A percentile compares a stretch with the other conserved stretches of the same genome.
Evolutionary conservation across 2,797 vertebrate species (phyloP).

Genomic region (Remorina albescens): DNA sequence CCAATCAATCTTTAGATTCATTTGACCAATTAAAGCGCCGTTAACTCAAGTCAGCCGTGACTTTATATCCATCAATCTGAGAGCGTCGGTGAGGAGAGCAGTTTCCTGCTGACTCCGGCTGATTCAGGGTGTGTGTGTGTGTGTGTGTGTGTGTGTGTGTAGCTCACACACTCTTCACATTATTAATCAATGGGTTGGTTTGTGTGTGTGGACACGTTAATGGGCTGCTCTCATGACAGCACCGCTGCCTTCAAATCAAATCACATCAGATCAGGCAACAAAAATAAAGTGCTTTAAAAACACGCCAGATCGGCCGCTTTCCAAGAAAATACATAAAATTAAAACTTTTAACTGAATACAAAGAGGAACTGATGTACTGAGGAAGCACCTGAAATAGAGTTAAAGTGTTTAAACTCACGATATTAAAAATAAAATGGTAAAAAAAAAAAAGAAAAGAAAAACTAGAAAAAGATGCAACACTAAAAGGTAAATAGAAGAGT

Average conservation of each 20-base stretch:
- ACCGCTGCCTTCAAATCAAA: neutral
- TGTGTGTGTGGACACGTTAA: slow-evolving; percentile 21
- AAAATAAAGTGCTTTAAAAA: no score
- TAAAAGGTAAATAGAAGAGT: no score
- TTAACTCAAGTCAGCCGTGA: slow-evolving; percentile 24
- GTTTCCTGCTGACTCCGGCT: slow-evolving; percentile 1
- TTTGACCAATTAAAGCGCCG: slow-evolving; percentile 54
- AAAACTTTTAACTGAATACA: no score
- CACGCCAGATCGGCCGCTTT: no score
- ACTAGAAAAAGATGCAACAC: no score
- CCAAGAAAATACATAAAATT: no score
- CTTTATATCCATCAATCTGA: slow-evolving; percentile 26
- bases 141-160: slow-evolving; percentile 21
- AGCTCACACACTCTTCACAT: neutral
- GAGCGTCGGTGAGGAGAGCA: slow-evolving; percentile 11
- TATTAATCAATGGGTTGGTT: slow-evolving; percentile 24
- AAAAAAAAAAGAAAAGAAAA: no score
- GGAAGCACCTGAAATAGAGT: no score
- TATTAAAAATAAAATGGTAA: no score
- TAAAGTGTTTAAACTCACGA: no score
- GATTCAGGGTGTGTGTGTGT: slow-evolving; percentile 20
- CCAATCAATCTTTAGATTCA: slow-evolving; percentile 57
- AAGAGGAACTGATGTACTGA: no score
- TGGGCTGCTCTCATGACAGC: neutral
- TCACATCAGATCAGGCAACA: no score